Conservation (phyloP, 2,113 vertebrate species). For the Cavia porcellus region DNA sequence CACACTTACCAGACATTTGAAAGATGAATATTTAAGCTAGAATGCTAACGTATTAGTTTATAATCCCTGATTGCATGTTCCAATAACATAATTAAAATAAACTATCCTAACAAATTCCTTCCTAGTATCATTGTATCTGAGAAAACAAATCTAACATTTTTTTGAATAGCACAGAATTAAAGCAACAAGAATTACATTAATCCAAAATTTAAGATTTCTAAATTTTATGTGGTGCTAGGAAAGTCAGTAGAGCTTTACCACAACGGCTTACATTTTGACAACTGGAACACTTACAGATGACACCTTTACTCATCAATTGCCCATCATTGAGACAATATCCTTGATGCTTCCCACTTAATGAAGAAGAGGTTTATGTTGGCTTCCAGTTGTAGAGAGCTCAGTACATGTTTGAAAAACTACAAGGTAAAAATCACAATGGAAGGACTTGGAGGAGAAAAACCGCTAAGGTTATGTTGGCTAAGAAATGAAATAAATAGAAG, state of each 20-base stretch:
- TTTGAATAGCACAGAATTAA: neutral
- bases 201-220: neutral
- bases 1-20: neutral
- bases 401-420: neutral
- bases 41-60: conserved; percentile 52
- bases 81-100: neutral
- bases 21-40: neutral
- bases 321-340: neutral
- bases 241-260: neutral
- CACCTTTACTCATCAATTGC: neutral
- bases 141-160: conserved; percentile 6
- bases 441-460: neutral
- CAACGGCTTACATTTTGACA: neutral
- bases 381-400: neutral
- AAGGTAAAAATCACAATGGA: neutral
- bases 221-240: neutral
- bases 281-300: neutral
- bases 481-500: neutral
- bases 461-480: too few relatives aligned
- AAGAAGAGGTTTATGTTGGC: neutral
- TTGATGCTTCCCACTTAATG: neutral
- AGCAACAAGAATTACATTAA: neutral
- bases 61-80: neutral
- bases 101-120: conserved; percentile 11
- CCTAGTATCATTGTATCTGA: neutral